Evolutionary conservation across 2,888 invertebrate species (phyloP), one percentile per base, ranked within the genome.

Genomic region (Nemapogon koenigi): DNA sequence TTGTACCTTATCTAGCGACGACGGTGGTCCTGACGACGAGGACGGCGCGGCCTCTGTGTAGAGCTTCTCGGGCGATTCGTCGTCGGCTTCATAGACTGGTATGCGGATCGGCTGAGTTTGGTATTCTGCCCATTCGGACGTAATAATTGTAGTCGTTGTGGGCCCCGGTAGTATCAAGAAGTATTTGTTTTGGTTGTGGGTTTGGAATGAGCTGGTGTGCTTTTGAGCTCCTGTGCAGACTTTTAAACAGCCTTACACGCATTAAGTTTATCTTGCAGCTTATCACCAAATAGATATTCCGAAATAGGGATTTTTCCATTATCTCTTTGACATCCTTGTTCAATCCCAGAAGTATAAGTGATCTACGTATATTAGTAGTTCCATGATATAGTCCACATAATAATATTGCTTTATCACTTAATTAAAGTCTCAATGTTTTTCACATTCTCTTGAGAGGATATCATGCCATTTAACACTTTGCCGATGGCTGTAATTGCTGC

Each of bases 281-380:
- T 36, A 30, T 8, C 30, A 25, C 40, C 40, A 28, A 40, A 40
- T 11, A 40, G 31, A 19, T 17, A 36, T 16, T 36, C 30, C 16
- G 27, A 18, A 10, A 26, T 26, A 16, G 17, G 26, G 2, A 30
- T 35, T 32, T 32, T 19, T 16, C 19, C 17, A 30, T 7, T 16
- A 18, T 30, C 25, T 40, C 36, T 26, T 35, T 28, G 2, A 18
- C 11, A 4, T 28, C 28, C 11, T 28, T 28, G 29, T 37, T 37
- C 3, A 37, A 10, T 4, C 28, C 27, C 7, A 16, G 16, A 16
- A 19, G 28, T 17, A 37, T 37, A 10, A 37, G 28, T 16, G 16
- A 27, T 28, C 28, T 15, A 4, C 37, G 6, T 10, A 22, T 16
- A 16, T 28, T 16, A 11, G 22, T 26, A 10, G 26, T 27, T 3